A percentile compares a stretch with the other conserved stretches of the same genome.
phyloP scores from a whole-genome alignment of 2,797 vertebrate genomes.

The Menidia menidia region DNA sequence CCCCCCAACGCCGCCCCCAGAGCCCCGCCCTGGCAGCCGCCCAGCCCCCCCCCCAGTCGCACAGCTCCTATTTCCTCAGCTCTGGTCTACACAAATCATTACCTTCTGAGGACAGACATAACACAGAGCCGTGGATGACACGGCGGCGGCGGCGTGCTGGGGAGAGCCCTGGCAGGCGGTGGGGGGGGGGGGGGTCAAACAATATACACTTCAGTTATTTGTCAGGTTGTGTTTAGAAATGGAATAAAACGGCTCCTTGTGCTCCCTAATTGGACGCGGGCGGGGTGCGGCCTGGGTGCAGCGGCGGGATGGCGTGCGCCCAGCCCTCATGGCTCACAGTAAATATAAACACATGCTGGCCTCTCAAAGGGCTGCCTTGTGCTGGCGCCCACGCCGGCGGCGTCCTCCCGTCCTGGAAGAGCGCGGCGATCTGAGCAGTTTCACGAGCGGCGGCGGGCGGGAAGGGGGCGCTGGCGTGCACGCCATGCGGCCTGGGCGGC shows the following conservation, averaged over 20 bases:
- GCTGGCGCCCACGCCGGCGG: slow-evolving; percentile 50
- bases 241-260: slow-evolving; percentile 82
- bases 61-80: too few relatives aligned
- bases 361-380: slow-evolving; percentile 77
- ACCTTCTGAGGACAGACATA: slow-evolving; percentile 65
- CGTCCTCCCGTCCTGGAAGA: slow-evolving; percentile 48
- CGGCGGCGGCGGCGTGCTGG: slow-evolving; percentile 33
- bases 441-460: slow-evolving; percentile 21
- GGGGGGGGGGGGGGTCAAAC: slow-evolving; percentile 44
- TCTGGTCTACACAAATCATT: slow-evolving; percentile 63
- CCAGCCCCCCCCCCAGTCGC: slow-evolving; percentile 49
- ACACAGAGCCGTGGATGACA: slow-evolving; percentile 63
- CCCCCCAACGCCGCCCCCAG: slow-evolving; percentile 34
- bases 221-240: slow-evolving; percentile 69
- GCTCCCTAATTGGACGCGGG: slow-evolving; percentile 76
- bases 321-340: slow-evolving; percentile 75
- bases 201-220: slow-evolving; percentile 70
- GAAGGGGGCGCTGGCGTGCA: slow-evolving; percentile 24
- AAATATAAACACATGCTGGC: slow-evolving; percentile 82
- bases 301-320: slow-evolving; percentile 64
- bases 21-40: slow-evolving; percentile 49
- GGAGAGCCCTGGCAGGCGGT: too few relatives aligned
- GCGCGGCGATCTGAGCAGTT: slow-evolving; percentile 31
- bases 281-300: slow-evolving; percentile 67
- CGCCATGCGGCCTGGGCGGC: slow-evolving; percentile 7